Base-by-base conservation (phyloP, 2,113 vertebrate species). In the Agelaius tricolor region DNA sequence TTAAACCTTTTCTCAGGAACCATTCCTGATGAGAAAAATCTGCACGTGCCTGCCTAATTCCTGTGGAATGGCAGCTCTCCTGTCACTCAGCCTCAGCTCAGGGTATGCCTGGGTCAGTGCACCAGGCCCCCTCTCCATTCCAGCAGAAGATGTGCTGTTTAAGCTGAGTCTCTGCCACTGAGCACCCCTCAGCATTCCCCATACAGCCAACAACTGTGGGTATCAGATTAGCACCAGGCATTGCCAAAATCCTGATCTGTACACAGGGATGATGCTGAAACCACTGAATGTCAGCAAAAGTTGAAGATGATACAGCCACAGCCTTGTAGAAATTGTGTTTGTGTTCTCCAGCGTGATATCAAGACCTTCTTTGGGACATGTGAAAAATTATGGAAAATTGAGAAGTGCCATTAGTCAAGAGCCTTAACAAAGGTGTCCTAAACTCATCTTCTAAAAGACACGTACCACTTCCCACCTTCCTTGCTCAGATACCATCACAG, bases 181-280 rank as follows among this genome's bases (percentile, higher is more conserved):
- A 61, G n/a, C 58, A 26, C 26, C 59, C 35, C 54, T 13, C n/a
- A 52, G 28, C 37, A 10, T 11, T 52, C 28, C 54, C 16, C 0
- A 0, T 0, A 26, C 47, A 49, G 47, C 47, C 1, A 0, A 43
- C 20, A 47, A 39, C 21, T 11, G 11, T 2, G 1, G 31, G 21
- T 46, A 75, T 4, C n/a, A 39, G 7, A n/a, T n/a, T n/a, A n/a
- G 26, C 51, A 23, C 28, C 10, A 57, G 24, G 11, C 23, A 87
- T 2, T 33, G 51, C 52, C 44, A 61, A 54, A 66, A 43, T 1
- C 5, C 16, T 10, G 14, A 82, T 46, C 62, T 54, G 13, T 28
- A 68, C 30, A 49, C 1, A 6, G 8, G 31, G 1, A 31, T 1
- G 2, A 6, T 23, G n/a, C 8, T 30, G 37, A 90, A 90, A 83